phyloP scores from a whole-genome alignment of 2,797 vertebrate species.

The Falco novaeseelandiae region DNA sequence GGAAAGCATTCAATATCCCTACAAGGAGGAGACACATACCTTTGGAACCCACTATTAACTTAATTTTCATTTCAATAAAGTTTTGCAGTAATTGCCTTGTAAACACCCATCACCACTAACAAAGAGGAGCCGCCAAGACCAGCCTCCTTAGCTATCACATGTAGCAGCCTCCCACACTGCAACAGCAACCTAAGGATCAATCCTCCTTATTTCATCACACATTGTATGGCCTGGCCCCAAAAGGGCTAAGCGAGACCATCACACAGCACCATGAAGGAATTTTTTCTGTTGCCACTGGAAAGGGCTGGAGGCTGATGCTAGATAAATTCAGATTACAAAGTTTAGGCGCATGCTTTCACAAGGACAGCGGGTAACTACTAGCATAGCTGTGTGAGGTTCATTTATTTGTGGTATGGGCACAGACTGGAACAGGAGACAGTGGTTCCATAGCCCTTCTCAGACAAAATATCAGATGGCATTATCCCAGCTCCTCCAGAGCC shows the following conservation, averaged over 20 bases:
- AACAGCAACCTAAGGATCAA: neutral
- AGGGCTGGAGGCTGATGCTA: neutral
- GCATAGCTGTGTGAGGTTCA: neutral
- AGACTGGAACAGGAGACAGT: neutral
- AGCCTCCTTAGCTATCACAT: neutral
- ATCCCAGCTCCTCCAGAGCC: neutral
- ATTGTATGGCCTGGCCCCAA: accelerated
- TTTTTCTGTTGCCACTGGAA: neutral
- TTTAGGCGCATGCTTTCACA: neutral
- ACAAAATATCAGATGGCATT: neutral
- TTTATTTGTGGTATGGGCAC: neutral
- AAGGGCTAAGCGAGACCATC: accelerated
- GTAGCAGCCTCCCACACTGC: neutral
- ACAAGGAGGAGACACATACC: neutral
- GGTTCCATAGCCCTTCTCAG: neutral
- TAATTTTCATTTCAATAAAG: neutral
- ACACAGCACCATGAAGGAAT: neutral
- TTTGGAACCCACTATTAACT: neutral
- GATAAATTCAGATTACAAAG: neutral
- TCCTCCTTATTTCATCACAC: accelerated
- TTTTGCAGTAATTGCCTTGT: neutral
- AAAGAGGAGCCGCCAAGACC: accelerated
- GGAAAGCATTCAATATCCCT: neutral
- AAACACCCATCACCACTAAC: neutral
- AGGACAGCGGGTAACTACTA: neutral